Evolutionary conservation across 2,113 vertebrate species (phyloP), one percentile per base, ranked within the genome.

Genomic region (Lethenteron reissneri): DNA sequence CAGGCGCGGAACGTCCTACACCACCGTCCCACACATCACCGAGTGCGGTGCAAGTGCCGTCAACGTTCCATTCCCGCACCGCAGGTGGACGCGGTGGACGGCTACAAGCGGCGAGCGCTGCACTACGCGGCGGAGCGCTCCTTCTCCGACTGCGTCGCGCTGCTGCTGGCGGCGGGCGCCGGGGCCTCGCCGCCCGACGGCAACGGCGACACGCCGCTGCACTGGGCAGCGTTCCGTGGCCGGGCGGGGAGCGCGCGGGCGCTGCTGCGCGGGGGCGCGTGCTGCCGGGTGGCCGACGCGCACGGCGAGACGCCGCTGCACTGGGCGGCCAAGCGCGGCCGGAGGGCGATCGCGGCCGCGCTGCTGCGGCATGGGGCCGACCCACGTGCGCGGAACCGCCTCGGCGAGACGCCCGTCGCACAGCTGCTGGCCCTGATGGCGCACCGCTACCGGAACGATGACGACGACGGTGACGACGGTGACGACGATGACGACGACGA

Each of bases 211-310:
- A 94, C 92, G 0, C 92, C 92, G 0, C 83, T 97, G 17, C 92
- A 97, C 80, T 97, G 92, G 92, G 92, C 92, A 0, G 87, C 92
- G 76, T 97, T 96, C 76, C 94, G 92, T 80, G 91, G 96, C 79
- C 90, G 88, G 74, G 85, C 88, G 0, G 90, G 89, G 75, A 95
- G 91, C 12, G 90, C 82, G 70, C 81, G 88, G 70, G 80, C 86
- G 2, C 81, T 97, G 71, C 83, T 97, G 58, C 88, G 91, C 78
- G 88, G 84, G 0, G 89, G 89, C 0, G 92, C 92, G 17, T 75
- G 77, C 70, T 89, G 87, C 58, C 88, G 95, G 12, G 83, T 84
- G 9, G 82, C 83, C 58, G 92, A 97, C 80, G 92, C 96, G 80
- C 94, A 97, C 78, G 77, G 84, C 3, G 92, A 97, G 78, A 96